A percentile compares a stretch with the other conserved stretches of the same genome.
Evolutionary conservation across 1,140 invertebrate species (phyloP).

Genomic region (Neuroterus valhalla): DNA sequence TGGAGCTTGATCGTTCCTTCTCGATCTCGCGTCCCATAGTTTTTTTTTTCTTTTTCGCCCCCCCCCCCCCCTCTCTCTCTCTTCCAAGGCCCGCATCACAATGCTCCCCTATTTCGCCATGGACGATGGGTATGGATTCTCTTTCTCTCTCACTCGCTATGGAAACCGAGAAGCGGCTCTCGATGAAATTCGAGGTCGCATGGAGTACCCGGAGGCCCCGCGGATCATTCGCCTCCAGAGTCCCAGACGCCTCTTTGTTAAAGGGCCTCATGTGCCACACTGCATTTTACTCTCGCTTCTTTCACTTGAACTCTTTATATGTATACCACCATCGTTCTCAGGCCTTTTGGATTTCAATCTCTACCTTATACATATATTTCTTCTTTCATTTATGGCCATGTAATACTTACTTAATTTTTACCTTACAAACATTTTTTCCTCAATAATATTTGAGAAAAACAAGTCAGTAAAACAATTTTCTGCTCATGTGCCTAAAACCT

Average conservation of each 20-base stretch:
- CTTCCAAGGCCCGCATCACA: constrained; percentile 40
- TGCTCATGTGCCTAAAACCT: no score
- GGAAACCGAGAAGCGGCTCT: constrained; percentile 31
- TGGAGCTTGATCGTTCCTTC: neutral
- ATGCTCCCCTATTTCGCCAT: constrained; percentile 50
- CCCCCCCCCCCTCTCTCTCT: constrained; percentile 35
- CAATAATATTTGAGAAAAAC: no score
- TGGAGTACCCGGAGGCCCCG: constrained; percentile 37
- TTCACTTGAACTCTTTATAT: constrained; percentile 1
- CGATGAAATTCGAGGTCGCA: constrained; percentile 60
- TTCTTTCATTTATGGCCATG: no score
- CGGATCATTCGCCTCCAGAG: constrained; percentile 34
- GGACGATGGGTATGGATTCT: constrained; percentile 32
- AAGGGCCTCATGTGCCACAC: constrained; percentile 20
- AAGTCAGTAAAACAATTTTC: no score
- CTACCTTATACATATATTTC: no score
- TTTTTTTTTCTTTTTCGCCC: constrained; percentile 27
- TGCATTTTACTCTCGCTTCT: constrained; percentile 31
- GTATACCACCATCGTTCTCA: neutral
- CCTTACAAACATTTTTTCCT: no score
- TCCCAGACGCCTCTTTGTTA: constrained; percentile 39
- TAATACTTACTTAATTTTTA: no score
- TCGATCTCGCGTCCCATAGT: neutral
- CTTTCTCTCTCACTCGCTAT: constrained; percentile 5
- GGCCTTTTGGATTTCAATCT: no score